Conservation (phyloP, 2,113 vertebrate species). For the Sylvietta virens region DNA sequence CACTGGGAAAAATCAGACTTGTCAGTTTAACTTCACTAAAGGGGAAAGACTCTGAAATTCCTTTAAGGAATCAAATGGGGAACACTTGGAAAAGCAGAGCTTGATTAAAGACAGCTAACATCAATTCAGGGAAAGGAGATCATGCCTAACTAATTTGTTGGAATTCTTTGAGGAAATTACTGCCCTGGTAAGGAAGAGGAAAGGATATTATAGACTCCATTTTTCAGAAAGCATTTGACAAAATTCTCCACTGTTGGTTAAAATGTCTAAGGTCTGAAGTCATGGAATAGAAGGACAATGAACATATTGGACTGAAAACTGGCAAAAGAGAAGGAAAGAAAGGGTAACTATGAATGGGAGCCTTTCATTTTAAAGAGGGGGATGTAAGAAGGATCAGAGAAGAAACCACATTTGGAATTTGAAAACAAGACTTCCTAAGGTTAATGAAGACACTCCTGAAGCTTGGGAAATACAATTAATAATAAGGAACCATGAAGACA, state of each 20-base stretch:
- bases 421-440: constrained; percentile 42
- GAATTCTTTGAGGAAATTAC: constrained; percentile 79
- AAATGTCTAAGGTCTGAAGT: constrained; percentile 77
- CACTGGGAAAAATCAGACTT: constrained; percentile 37
- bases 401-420: constrained; percentile 42
- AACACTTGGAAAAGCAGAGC: constrained; percentile 77
- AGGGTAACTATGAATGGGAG: constrained; percentile 53
- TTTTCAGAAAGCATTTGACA: constrained; percentile 68
- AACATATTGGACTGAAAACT: constrained; percentile 65
- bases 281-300: constrained; percentile 68
- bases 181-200: constrained; percentile 65
- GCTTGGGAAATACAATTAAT: constrained; percentile 36
- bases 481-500: background rate
- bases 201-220: constrained; percentile 61
- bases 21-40: constrained; percentile 36
- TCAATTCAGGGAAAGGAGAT: constrained; percentile 74
- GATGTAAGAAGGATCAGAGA: constrained; percentile 39
- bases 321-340: constrained; percentile 63
- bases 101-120: constrained; percentile 79
- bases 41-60: constrained; percentile 39
- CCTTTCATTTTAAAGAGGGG: constrained; percentile 55
- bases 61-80: constrained; percentile 70
- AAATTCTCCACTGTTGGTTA: constrained; percentile 72
- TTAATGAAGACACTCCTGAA: constrained; percentile 44
- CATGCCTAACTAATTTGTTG: constrained; percentile 77